phyloP scores from a whole-genome alignment of 2,888 invertebrate species.

The Ischnura elegans region DNA sequence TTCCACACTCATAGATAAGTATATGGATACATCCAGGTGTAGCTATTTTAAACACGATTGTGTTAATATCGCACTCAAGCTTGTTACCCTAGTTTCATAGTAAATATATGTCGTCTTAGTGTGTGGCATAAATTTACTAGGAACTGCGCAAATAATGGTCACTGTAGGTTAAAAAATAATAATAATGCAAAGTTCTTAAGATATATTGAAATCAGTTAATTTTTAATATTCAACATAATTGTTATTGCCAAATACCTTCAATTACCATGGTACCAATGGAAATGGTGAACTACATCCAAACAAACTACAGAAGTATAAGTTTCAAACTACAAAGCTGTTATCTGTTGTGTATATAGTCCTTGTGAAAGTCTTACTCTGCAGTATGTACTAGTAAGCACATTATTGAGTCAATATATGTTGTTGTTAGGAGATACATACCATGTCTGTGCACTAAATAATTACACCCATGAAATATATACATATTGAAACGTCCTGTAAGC shows the following conservation, averaged over 20 bases:
- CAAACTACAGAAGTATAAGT: not conserved
- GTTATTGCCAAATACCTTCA: not conserved
- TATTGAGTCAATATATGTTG: not conserved
- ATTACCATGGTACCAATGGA: not conserved
- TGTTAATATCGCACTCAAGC: too few species aligned
- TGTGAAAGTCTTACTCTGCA: not conserved
- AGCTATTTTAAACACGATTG: too few species aligned
- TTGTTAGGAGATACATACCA: conserved; percentile 1
- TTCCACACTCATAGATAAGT: too few species aligned
- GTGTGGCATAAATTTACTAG: too few species aligned
- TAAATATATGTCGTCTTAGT: too few species aligned
- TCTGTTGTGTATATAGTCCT: not conserved
- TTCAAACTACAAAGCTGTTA: not conserved
- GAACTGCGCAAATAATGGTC: too few species aligned
- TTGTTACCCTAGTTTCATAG: too few species aligned
- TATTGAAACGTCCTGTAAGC: not conserved
- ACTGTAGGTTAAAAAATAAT: not conserved
- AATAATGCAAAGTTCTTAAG: not conserved
- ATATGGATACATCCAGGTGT: too few species aligned
- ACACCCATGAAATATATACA: not conserved
- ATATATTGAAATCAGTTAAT: not conserved
- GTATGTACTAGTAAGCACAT: not conserved
- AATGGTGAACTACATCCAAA: not conserved
- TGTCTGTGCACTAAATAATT: not conserved
- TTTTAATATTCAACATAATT: not conserved